These are phyloP conservation scores for Athrips mouffetella DNA, from an alignment of 2,888 invertebrate species.

Conservation along the genomic window DNA sequence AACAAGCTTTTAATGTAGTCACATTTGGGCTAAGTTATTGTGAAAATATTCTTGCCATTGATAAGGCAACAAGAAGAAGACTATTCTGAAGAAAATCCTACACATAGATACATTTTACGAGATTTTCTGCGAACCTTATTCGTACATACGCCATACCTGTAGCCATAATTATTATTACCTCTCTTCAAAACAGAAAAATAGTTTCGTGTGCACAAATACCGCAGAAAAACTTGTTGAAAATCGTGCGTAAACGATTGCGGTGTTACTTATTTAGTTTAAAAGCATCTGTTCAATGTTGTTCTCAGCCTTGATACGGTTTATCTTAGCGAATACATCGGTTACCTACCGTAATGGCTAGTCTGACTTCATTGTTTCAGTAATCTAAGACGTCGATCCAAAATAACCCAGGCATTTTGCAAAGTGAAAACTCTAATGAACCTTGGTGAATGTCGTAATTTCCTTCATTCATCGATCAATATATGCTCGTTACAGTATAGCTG, in stretches of 20 bases:
- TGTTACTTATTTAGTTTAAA: neutral
- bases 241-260: neutral
- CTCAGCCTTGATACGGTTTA: constrained; percentile 14
- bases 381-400: neutral
- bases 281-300: constrained; percentile 13
- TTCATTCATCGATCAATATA: too few relatives aligned
- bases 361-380: constrained; percentile 1
- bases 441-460: too few relatives aligned
- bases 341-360: neutral
- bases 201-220: neutral
- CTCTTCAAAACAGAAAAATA: neutral
- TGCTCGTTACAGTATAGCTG: too few relatives aligned
- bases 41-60: too few relatives aligned
- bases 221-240: neutral
- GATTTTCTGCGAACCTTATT: neutral
- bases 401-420: too few relatives aligned
- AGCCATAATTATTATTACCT: too few relatives aligned
- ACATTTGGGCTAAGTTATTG: too few relatives aligned
- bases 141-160: neutral
- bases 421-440: too few relatives aligned
- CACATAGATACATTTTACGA: neutral
- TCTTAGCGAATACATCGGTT: constrained; percentile 7
- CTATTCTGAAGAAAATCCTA: too few relatives aligned
- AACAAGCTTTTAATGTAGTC: too few relatives aligned
- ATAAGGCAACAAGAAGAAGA: too few relatives aligned